Percentiles rank a stretch among this genome's conserved stretches.
Conservation (phyloP, 2,888 invertebrate genomes). For the Campoletis raptor region DNA sequence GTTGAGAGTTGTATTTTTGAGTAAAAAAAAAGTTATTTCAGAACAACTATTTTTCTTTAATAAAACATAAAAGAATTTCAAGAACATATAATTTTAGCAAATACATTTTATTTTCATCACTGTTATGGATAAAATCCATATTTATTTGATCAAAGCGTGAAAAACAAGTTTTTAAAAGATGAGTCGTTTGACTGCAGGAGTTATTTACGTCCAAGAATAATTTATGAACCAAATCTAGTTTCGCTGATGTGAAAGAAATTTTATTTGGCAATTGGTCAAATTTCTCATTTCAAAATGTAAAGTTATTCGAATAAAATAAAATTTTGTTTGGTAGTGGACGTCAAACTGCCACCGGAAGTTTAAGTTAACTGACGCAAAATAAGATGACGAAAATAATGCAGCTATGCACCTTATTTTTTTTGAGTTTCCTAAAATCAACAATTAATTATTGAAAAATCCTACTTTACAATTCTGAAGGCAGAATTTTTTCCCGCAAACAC, state of each 20-base stretch:
- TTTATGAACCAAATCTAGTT: background rate
- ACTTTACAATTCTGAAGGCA: background rate
- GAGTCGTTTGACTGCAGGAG: background rate
- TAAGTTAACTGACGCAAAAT: background rate
- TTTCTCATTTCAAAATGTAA: background rate
- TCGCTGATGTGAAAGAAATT: conserved; percentile 4
- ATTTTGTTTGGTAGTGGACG: background rate
- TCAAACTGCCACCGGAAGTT: background rate
- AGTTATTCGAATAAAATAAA: background rate
- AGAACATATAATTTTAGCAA: background rate
- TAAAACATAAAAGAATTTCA: background rate
- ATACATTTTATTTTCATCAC: background rate
- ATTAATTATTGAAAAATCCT: background rate
- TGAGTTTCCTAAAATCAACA: background rate
- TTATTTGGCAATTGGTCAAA: conserved; percentile 13
- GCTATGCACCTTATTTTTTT: background rate
- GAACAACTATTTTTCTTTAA: background rate
- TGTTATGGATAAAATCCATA: background rate
- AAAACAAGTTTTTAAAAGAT: conserved; percentile 1
- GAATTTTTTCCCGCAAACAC: background rate
- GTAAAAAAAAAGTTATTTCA: conserved; percentile 5
- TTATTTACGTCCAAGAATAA: background rate
- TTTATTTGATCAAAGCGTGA: background rate
- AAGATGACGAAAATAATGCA: background rate
- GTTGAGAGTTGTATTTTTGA: background rate